phyloP scores from a whole-genome alignment of 2,888 invertebrate genomes.

The Xanthorhoe spadicearia region DNA sequence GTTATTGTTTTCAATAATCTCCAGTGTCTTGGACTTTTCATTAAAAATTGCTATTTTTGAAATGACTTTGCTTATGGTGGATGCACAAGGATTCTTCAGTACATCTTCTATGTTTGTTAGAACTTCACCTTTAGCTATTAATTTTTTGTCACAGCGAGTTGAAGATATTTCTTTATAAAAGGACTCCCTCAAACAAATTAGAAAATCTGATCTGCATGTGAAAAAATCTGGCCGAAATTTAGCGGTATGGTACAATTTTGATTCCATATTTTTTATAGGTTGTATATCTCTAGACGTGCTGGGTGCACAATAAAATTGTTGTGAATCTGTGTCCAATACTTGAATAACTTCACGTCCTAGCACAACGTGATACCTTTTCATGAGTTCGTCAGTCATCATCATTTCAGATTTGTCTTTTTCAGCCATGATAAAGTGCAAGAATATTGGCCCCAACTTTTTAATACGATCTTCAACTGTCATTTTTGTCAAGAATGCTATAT shows the following conservation, averaged over 20 bases:
- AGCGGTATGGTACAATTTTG: conserved; percentile 35
- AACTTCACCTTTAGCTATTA: conserved; percentile 37
- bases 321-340: conserved; percentile 24
- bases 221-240: conserved; percentile 52
- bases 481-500: conserved; percentile 45
- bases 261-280: conserved; percentile 7
- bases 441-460: conserved; percentile 46
- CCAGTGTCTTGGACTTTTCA: conserved; percentile 33
- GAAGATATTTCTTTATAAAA: conserved; percentile 45
- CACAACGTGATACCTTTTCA: conserved; percentile 54
- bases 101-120: conserved; percentile 37
- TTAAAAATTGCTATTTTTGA: conserved; percentile 45
- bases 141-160: conserved; percentile 42
- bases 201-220: conserved; percentile 40
- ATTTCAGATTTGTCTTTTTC: conserved; percentile 43
- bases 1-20: conserved; percentile 38
- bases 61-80: conserved; percentile 47
- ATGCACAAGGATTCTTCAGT: conserved; percentile 41
- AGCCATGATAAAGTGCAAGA: conserved; percentile 48
- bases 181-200: conserved; percentile 44
- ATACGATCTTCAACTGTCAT: conserved; percentile 48
- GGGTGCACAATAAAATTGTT: background rate
- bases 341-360: conserved; percentile 49
- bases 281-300: conserved; percentile 1
- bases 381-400: conserved; percentile 50